Percentiles rank a stretch among this genome's conserved stretches.
phyloP scores from a whole-genome alignment of 2,113 vertebrate species.

The Toxotes jaculatrix region DNA sequence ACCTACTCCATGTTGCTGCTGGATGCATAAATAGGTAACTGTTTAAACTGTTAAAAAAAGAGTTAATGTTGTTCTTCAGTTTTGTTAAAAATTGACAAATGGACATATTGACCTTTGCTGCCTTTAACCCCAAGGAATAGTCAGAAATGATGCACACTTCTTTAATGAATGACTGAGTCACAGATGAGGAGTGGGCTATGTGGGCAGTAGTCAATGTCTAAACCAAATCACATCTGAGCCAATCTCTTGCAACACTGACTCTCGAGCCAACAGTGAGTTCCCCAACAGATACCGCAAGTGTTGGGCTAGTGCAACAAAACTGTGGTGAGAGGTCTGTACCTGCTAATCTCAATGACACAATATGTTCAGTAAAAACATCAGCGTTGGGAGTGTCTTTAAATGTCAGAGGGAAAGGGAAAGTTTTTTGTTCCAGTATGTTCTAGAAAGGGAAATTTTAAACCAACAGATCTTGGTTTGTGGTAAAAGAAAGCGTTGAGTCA shows the following conservation, averaged over 20 bases:
- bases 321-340: conserved; percentile 7
- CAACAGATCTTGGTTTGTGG: background rate
- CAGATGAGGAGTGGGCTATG: background rate
- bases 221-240: background rate
- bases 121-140: background rate
- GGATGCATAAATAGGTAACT: no score
- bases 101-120: background rate
- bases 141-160: background rate
- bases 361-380: background rate
- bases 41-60: no score
- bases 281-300: background rate
- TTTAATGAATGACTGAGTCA: conserved; percentile 25
- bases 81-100: conserved; percentile 1
- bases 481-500: conserved; percentile 23
- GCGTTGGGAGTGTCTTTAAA: conserved; percentile 29
- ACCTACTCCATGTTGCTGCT: no score
- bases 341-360: conserved; percentile 16
- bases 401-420: conserved; percentile 7
- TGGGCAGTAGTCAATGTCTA: conserved; percentile 8
- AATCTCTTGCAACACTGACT: background rate
- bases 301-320: background rate
- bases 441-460: conserved; percentile 23
- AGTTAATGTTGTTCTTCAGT: background rate
- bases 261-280: background rate
- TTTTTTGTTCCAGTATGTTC: background rate